Conservation (phyloP, 2,113 vertebrate species). For the Pluvianellus socialis region DNA sequence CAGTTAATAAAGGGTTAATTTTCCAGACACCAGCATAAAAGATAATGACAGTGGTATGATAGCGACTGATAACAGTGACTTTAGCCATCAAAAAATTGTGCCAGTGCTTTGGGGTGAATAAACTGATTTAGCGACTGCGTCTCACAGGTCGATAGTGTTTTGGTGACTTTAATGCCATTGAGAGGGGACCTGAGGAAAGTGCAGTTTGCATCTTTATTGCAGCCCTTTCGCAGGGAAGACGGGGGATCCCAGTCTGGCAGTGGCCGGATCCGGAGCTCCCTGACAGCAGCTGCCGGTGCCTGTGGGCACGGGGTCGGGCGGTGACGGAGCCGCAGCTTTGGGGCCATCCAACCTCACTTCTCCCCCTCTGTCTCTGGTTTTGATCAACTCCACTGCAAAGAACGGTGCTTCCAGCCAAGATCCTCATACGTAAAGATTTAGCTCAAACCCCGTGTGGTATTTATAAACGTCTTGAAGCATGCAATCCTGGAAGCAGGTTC, state of each 20-base stretch:
- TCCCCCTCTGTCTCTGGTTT: neutral
- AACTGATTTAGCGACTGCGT: neutral
- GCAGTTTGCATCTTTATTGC: neutral
- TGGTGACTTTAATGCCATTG: fast-evolving
- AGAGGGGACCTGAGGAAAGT: neutral
- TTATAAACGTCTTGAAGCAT: neutral
- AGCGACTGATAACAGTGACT: neutral
- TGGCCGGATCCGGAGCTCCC: fast-evolving
- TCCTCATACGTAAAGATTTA: neutral
- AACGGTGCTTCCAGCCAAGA: neutral
- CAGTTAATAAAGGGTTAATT: neutral
- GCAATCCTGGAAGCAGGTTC: neutral
- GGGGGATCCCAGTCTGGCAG: fast-evolving
- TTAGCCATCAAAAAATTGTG: neutral
- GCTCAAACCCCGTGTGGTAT: neutral
- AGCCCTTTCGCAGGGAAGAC: fast-evolving
- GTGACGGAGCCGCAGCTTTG: neutral
- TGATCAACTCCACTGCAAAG: neutral
- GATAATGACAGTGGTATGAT: neutral
- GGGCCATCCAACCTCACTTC: neutral
- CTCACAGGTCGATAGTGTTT: fast-evolving
- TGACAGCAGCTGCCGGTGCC: fast-evolving
- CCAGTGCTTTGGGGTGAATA: neutral
- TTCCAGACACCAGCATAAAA: neutral
- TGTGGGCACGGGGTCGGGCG: fast-evolving